These are phyloP conservation scores for Gobio occitaniae DNA, from an alignment of 2,797 vertebrate genomes.

Conservation along the genomic window DNA sequence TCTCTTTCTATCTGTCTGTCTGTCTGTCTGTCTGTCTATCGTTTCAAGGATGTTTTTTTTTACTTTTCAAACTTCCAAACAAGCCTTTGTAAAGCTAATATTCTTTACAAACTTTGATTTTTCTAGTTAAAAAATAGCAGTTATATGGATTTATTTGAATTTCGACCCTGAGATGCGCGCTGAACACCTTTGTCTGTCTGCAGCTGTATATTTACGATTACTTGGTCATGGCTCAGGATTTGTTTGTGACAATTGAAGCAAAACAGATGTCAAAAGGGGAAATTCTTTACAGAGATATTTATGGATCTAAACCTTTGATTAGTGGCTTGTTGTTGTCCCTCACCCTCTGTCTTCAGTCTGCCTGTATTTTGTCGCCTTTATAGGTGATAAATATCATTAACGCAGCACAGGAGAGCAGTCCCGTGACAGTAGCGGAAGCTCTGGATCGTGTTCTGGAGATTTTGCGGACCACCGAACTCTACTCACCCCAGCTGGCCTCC, in stretches of 20 bases:
- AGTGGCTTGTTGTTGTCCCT: conserved; percentile 17
- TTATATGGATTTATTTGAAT: neutral
- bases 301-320: conserved; percentile 21
- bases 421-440: conserved; percentile 91
- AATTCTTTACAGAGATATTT: conserved; percentile 22
- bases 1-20: neutral
- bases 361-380: conserved; percentile 11
- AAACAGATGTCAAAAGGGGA: neutral
- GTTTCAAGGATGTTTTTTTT: neutral
- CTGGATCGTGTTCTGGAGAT: conserved; percentile 96
- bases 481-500: conserved; percentile 92
- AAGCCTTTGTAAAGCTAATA: neutral
- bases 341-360: neutral
- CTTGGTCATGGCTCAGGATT: neutral
- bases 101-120: neutral
- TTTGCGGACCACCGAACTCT: conserved; percentile 92
- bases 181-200: neutral
- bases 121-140: neutral
- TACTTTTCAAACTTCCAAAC: neutral
- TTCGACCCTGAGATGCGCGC: neutral
- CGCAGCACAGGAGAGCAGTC: conserved; percentile 93
- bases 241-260: conserved; percentile 2
- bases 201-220: neutral
- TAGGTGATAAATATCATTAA: conserved; percentile 98
- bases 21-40: neutral